Evolutionary conservation across 1,140 invertebrate species (phyloP).

Genomic region (Neodiprion fabricii): DNA sequence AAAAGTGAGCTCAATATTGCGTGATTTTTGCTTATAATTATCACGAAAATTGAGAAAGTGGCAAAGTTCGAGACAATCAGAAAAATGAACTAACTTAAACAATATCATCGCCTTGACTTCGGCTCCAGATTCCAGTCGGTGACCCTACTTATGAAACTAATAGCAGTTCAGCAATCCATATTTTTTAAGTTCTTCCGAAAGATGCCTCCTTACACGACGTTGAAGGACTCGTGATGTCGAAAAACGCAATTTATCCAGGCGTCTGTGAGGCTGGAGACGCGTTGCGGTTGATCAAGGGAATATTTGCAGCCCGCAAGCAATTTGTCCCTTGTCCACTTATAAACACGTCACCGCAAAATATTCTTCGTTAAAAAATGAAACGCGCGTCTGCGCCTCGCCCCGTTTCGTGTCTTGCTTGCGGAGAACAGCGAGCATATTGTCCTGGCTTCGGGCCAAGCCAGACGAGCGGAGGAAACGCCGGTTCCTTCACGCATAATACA

Average conservation of each 20-base stretch:
- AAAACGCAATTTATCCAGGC: not conserved
- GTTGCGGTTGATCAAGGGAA: not conserved
- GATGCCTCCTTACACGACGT: too few relatives aligned
- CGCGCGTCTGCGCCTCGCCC: not conserved
- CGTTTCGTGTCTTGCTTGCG: not conserved
- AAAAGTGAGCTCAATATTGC: too few relatives aligned
- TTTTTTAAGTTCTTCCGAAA: too few relatives aligned
- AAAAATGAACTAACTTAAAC: too few relatives aligned
- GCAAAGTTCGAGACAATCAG: too few relatives aligned
- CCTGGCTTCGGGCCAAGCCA: not conserved
- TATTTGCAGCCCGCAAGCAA: not conserved
- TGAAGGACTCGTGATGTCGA: not conserved
- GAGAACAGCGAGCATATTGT: constrained; percentile 4
- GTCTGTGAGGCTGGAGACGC: not conserved
- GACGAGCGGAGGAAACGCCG: not conserved
- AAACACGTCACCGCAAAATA: not conserved
- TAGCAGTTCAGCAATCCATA: too few relatives aligned
- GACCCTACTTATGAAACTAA: too few relatives aligned
- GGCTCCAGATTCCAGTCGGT: too few relatives aligned
- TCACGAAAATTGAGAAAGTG: too few relatives aligned
- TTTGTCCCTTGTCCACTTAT: constrained; percentile 7
- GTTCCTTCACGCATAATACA: too few relatives aligned
- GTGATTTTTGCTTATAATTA: too few relatives aligned
- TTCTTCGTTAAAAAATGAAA: not conserved
- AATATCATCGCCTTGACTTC: too few relatives aligned